Evolutionary conservation across 30 jellyfish, hydroid and myxozoan species (phyloP), one percentile per base, ranked within the genome.

Genomic region (Catostylus mosaicus): DNA sequence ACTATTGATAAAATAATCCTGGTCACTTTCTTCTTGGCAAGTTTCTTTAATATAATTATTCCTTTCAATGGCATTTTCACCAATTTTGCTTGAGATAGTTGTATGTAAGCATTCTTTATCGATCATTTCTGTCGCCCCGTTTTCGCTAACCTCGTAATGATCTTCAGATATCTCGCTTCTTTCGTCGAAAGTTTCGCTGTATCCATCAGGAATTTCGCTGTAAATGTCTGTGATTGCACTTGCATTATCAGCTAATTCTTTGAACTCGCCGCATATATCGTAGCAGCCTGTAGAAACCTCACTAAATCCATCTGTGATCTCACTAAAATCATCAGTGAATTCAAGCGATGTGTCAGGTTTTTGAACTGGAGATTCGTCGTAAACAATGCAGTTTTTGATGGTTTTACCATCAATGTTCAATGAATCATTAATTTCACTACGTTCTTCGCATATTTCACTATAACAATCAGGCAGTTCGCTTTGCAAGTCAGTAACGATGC

Each of bases 381-480:
- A 5, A 0, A 23, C 37, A 26, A 11, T 57, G 3, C 38, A 19
- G 57, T 26, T 30, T 33, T 52, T 45, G 34, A 45, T 30, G 0
- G 46, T 19, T 31, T 10, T 24, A 26, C 68, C 19, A 20, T 22
- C 34, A 16, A 43, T 24, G 26, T 30, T 19, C 19, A 32, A 6
- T 1, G 27, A 22, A 7, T 57, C 64, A 1, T 31, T 29, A 33
- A 10, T 0, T 3, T 22, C 70, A 33, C 2, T 70, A n/a, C 68
- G 8, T 35, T 62, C 67, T 31, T 37, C 69, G 48, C 38, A 36
- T 12, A 45, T 33, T 26, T 59, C 88, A 29, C 78, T 59, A 36
- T 36, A 76, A 18, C 68, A 70, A 60, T 38, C 78, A 54, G 88
- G 78, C 40, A 59, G 22, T 62, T 76, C 88, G 46, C 88, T 59